Conservation (phyloP, 2,113 vertebrate genomes). For the Eudorcas thomsonii region DNA sequence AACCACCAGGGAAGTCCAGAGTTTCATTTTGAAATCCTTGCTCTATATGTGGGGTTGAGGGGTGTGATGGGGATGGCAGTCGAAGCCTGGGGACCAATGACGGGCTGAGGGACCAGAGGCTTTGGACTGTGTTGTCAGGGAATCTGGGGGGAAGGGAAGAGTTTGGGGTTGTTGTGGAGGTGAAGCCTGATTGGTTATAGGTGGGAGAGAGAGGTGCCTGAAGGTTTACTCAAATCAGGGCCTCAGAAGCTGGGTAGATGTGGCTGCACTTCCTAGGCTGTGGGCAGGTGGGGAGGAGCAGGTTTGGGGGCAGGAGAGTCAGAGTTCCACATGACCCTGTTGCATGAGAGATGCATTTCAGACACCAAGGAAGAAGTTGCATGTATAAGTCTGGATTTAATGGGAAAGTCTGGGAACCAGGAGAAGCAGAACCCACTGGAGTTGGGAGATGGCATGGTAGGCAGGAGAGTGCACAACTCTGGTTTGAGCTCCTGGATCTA, state of each 20-base stretch:
- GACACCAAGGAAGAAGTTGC: neutral
- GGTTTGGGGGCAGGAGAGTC: neutral
- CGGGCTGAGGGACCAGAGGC: neutral
- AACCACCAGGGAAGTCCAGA: neutral
- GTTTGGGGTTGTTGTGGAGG: neutral
- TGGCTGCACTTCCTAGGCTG: neutral
- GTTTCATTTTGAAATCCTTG: neutral
- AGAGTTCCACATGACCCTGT: neutral
- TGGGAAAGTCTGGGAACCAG: neutral
- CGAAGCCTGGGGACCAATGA: neutral
- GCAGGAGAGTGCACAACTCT: fast-evolving
- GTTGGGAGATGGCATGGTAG: neutral
- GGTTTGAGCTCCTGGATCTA: neutral
- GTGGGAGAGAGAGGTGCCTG: neutral
- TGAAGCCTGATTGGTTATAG: fast-evolving
- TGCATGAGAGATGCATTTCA: neutral
- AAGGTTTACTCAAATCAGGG: neutral
- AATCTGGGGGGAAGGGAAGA: neutral
- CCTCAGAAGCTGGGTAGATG: neutral
- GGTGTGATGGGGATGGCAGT: neutral
- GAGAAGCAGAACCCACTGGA: neutral
- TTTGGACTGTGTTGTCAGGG: no score
- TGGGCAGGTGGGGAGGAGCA: neutral
- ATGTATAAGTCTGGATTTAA: neutral
- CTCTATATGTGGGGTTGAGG: neutral